These are phyloP conservation scores for Antigone vipio DNA, from an alignment of 2,113 vertebrate species.

Conservation along the genomic window DNA sequence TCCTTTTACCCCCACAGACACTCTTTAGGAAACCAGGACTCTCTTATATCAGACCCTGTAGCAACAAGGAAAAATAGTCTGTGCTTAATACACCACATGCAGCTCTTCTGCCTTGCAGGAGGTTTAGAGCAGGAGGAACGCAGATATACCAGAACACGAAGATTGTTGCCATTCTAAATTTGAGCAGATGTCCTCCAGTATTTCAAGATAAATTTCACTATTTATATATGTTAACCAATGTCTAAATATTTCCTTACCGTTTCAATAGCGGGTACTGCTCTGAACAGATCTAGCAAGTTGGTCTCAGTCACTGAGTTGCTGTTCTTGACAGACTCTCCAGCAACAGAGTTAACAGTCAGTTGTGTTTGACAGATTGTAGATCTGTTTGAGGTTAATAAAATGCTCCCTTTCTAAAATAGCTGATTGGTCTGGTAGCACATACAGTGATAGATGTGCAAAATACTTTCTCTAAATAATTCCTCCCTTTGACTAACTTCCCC, in stretches of 20 bases:
- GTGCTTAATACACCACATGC: background rate
- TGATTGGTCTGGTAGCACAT: background rate
- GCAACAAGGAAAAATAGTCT: background rate
- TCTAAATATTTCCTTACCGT: background rate
- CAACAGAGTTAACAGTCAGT: background rate
- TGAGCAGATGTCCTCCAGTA: background rate
- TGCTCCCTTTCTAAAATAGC: background rate
- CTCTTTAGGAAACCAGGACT: background rate
- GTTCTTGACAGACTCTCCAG: background rate
- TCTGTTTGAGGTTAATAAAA: background rate
- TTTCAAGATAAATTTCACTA: background rate
- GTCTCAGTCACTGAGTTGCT: background rate
- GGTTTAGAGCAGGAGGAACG: background rate
- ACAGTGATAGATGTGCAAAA: background rate
- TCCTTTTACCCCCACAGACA: rapidly evolving
- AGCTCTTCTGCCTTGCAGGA: background rate
- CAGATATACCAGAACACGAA: background rate
- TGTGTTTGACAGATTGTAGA: background rate
- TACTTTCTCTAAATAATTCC: background rate
- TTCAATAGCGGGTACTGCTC: background rate
- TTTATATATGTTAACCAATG: background rate
- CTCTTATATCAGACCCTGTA: background rate
- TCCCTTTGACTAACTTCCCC: background rate
- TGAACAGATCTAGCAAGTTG: background rate
- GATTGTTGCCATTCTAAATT: background rate